Evolutionary conservation across 2,113 vertebrate genomes (phyloP).

Genomic region (Lanius collurio): DNA sequence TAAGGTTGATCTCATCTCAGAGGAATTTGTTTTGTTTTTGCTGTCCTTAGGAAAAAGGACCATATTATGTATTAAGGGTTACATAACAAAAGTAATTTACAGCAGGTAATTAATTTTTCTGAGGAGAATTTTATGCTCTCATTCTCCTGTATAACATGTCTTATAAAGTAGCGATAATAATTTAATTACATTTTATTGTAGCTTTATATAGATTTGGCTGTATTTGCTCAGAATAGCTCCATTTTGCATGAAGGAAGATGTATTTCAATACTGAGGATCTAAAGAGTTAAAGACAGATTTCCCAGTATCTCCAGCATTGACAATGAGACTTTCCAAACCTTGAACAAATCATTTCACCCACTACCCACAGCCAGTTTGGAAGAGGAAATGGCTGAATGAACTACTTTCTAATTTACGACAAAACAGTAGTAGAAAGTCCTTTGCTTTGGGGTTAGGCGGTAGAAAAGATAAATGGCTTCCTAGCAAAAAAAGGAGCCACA

Average conservation of each 20-base stretch:
- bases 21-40: not conserved
- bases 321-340: not conserved
- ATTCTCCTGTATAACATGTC: not conserved
- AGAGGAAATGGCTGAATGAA: not conserved
- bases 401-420: not conserved
- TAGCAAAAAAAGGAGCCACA: not conserved
- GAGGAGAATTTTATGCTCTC: not conserved
- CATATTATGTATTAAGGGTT: not conserved
- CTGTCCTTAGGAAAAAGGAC: not conserved
- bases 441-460: not conserved
- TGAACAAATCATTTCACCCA: not conserved
- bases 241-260: not conserved
- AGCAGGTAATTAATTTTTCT: not conserved
- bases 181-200: not conserved
- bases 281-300: not conserved
- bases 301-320: not conserved
- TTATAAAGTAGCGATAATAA: not conserved
- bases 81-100: not conserved
- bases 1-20: not conserved
- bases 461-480: not conserved
- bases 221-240: not conserved
- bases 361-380: not conserved
- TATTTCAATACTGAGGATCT: not conserved
- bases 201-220: not conserved
- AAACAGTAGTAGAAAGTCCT: not conserved